phyloP scores from a whole-genome alignment of 2,888 invertebrate genomes.

The Perdita meconis region DNA sequence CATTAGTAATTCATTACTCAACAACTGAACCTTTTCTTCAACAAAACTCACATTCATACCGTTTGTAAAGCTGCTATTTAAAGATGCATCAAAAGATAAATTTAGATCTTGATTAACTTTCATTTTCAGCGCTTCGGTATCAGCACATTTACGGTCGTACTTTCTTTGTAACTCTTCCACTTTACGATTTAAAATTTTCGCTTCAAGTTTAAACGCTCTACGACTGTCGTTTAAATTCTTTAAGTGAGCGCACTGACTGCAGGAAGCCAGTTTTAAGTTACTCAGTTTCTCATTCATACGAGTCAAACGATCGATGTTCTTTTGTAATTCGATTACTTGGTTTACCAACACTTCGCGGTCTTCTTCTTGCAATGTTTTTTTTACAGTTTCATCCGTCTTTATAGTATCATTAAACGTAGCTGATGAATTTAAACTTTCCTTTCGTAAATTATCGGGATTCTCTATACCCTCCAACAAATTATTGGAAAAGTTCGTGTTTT shows the following conservation, averaged over 20 bases:
- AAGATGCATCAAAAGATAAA: constrained; percentile 63
- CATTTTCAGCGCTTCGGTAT: constrained; percentile 71
- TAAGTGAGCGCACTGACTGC: constrained; percentile 73
- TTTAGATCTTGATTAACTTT: constrained; percentile 77
- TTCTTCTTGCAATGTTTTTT: constrained; percentile 24
- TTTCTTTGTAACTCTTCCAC: constrained; percentile 73
- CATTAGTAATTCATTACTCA: constrained; percentile 73
- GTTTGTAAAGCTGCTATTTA: constrained; percentile 72
- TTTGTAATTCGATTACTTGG: constrained; percentile 63
- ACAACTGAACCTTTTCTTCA: constrained; percentile 75
- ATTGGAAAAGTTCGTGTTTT: constrained; percentile 67
- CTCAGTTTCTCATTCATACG: constrained; percentile 74
- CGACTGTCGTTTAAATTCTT: constrained; percentile 72
- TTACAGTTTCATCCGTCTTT: constrained; percentile 10
- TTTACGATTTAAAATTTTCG: constrained; percentile 71
- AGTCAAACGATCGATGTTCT: constrained; percentile 68
- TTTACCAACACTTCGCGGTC: constrained; percentile 45
- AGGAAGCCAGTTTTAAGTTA: constrained; percentile 73
- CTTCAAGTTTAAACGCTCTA: constrained; percentile 72
- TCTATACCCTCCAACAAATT: constrained; percentile 59
- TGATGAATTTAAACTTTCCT: constrained; percentile 32
- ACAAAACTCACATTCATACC: constrained; percentile 73
- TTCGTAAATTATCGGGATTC: constrained; percentile 37
- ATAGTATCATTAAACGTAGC: constrained; percentile 11
- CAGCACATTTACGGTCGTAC: constrained; percentile 74